Evolutionary conservation across 1,140 invertebrate genomes (phyloP), one percentile per base, ranked within the genome.

Genomic region (Cephus cinctus): DNA sequence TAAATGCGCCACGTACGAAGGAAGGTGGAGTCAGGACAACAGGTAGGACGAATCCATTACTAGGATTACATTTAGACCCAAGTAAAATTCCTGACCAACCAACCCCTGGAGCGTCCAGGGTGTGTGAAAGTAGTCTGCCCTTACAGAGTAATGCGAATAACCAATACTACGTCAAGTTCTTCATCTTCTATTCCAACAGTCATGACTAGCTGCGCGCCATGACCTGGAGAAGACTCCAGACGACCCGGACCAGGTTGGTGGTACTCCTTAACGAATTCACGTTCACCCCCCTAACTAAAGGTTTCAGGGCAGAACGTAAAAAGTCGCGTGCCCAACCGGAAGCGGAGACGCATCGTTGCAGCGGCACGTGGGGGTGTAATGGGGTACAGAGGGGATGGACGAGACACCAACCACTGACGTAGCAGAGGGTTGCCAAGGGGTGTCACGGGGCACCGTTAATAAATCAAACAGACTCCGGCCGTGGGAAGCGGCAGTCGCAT

Each of bases 281-380:
- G 14, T 36, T 27, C 25, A 27, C 25, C 34, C 14, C 34, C 34
- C 4, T 30, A 12, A 15, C 14, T 36, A 15, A 36, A 4, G 15
- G 34, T n/a, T n/a, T n/a, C n/a, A n/a, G n/a, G n/a, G n/a, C n/a
- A n/a, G n/a, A n/a, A n/a, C n/a, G n/a, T n/a, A 65, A 40, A 56
- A 46, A 44, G 63, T 52, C 64, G 59, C 61, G 66, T 69, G 66
- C 56, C 63, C 23, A 32, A 52, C 44, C 65, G 67, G 67, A 69
- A 69, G 63, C 49, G 23, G 59, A 55, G 56, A 59, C 54, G 65
- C 61, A 66, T 67, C 59, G 63, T 55, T 62, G 63, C 61, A 66
- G 40, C 50, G 58, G 59, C 64, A 66, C 62, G 62, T 61, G 65
- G 49, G 45, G 36, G 36, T 35, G 43, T 57, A 56, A 56, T 48